Evolutionary conservation across 2,797 vertebrate genomes (phyloP).

Genomic region (Phrynocephalus guinanensis): DNA sequence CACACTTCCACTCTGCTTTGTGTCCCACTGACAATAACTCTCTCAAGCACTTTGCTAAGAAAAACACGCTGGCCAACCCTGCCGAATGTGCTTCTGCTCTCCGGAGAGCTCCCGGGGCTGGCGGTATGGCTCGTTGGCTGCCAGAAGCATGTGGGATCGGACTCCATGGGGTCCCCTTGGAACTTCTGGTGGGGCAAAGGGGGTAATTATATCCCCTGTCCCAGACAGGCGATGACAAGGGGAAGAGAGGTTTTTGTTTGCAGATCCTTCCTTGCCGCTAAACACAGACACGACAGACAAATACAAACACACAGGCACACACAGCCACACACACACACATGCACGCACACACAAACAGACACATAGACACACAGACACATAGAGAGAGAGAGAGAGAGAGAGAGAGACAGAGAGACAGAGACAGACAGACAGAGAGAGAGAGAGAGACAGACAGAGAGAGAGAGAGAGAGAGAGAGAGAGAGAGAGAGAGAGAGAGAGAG

Average conservation of each 20-base stretch:
- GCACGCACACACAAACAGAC: no score
- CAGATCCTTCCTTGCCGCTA: slow-evolving; percentile 29
- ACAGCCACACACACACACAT: no score
- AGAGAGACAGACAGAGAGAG: background rate
- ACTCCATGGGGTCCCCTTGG: slow-evolving; percentile 7
- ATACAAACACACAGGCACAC: background rate
- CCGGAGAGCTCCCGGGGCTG: slow-evolving; percentile 2
- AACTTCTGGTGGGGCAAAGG: slow-evolving; percentile 47
- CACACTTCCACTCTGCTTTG: slow-evolving; percentile 18
- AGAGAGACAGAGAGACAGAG: slow-evolving; percentile 17
- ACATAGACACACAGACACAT: no score
- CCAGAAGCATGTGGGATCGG: background rate
- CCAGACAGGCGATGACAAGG: slow-evolving; percentile 50
- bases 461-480: slow-evolving; percentile 16
- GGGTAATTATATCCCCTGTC: slow-evolving; percentile 50
- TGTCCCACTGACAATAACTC: background rate
- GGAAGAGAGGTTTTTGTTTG: slow-evolving; percentile 50
- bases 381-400: background rate
- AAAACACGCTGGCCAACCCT: slow-evolving; percentile 23
- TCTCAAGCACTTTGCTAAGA: slow-evolving; percentile 20
- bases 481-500: no score
- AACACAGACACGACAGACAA: slow-evolving; percentile 30
- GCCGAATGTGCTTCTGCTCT: slow-evolving; percentile 10
- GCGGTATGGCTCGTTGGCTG: background rate
- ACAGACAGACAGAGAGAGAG: background rate